Evolutionary conservation across 2,888 invertebrate species (phyloP).

Genomic region (Philopedon plagiatum): DNA sequence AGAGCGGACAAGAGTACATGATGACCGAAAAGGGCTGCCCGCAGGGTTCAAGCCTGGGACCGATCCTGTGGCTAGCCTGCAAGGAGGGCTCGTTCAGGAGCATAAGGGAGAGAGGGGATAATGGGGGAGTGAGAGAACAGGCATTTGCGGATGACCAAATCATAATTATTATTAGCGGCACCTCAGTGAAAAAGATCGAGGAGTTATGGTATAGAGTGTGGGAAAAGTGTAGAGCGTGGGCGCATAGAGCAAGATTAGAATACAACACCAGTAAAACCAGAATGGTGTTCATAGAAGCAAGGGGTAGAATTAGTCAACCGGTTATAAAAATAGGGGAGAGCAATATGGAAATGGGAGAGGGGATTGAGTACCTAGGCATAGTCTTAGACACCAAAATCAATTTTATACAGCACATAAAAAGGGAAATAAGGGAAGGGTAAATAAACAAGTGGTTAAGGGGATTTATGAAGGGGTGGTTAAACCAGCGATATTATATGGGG

Average conservation of each 20-base stretch:
- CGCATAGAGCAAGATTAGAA: conserved; percentile 25
- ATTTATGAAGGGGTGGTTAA: too few relatives aligned
- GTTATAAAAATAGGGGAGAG: conserved; percentile 26
- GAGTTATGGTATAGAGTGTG: conserved; percentile 43
- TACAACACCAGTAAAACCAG: conserved; percentile 52
- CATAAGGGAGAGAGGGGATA: not conserved
- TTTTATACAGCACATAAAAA: conserved; percentile 29
- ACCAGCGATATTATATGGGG: too few relatives aligned
- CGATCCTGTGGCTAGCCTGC: conserved; percentile 51
- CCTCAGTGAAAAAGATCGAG: conserved; percentile 42
- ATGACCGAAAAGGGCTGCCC: conserved; percentile 50
- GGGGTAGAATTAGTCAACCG: conserved; percentile 26
- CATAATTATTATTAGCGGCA: conserved; percentile 47
- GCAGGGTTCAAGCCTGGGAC: conserved; percentile 55
- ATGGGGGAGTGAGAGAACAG: not conserved
- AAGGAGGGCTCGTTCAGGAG: conserved; percentile 55
- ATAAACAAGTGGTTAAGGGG: too few relatives aligned
- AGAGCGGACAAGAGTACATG: conserved; percentile 19
- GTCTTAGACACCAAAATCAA: conserved; percentile 30
- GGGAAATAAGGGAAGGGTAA: not conserved
- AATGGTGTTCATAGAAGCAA: conserved; percentile 36
- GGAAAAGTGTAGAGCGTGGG: conserved; percentile 47
- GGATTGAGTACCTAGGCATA: too few relatives aligned
- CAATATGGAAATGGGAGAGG: not conserved
- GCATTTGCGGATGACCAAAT: conserved; percentile 50